phyloP scores from a whole-genome alignment of 1,140 invertebrate genomes.

The Stegodyphus dumicola region DNA sequence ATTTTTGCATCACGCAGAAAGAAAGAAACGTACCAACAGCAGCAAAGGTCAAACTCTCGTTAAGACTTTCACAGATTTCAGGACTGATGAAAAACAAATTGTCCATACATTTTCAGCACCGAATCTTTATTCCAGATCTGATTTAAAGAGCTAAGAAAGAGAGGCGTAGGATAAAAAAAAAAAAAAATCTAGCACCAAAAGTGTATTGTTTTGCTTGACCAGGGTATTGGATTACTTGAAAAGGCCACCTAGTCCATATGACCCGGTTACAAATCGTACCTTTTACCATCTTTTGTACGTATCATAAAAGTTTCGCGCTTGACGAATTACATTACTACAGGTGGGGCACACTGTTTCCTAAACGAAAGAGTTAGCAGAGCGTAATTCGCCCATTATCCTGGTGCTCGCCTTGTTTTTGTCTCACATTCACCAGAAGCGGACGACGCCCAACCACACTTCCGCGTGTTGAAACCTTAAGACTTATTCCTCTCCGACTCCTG shows the following conservation, averaged over 20 bases:
- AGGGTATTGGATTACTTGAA: conserved; percentile 48
- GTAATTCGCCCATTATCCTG: conserved; percentile 25
- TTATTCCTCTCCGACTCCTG: background rate
- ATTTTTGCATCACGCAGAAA: too few species aligned
- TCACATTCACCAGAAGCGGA: background rate
- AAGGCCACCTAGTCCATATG: conserved; percentile 28
- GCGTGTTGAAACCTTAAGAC: background rate
- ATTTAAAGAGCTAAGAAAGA: too few species aligned
- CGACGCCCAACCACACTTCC: conserved; percentile 37
- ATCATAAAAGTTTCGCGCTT: conserved; percentile 46
- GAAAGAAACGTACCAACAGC: too few species aligned
- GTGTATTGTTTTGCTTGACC: conserved; percentile 31
- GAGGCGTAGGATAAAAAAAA: too few species aligned
- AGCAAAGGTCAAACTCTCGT: too few species aligned
- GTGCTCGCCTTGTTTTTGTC: background rate
- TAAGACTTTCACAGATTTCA: too few species aligned
- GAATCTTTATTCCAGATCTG: too few species aligned
- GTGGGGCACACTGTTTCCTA: background rate
- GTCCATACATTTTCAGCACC: too few species aligned
- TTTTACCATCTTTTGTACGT: conserved; percentile 19
- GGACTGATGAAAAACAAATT: too few species aligned
- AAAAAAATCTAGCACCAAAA: background rate
- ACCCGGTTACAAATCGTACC: conserved; percentile 36
- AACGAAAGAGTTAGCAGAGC: conserved; percentile 47
- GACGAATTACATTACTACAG: conserved; percentile 9